Conservation (phyloP, 2,797 vertebrate species). For the Sebastes dallii region DNA sequence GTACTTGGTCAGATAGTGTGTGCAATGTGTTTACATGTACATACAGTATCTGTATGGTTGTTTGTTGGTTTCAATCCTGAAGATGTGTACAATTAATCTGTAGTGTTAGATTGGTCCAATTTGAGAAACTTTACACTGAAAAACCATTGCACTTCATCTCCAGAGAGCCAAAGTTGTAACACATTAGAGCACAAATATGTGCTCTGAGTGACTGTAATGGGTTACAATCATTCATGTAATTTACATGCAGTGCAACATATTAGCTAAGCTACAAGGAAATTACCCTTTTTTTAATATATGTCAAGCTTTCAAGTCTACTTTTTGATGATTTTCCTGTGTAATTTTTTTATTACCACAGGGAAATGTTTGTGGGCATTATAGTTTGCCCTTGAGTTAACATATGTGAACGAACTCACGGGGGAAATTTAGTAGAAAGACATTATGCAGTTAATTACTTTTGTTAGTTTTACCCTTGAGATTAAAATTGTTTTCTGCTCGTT, state of each 20-base stretch:
- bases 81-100: not conserved
- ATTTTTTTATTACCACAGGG: not conserved
- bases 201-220: not conserved
- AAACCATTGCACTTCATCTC: not conserved
- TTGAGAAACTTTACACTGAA: not conserved
- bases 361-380: not conserved
- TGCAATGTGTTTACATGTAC: not conserved
- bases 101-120: not conserved
- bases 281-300: not conserved
- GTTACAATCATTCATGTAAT: not conserved
- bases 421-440: slow-evolving; percentile 32
- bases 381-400: slow-evolving; percentile 13
- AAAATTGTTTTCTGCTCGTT: slow-evolving; percentile 5
- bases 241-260: not conserved
- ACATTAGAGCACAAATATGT: not conserved
- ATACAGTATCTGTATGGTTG: not conserved
- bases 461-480: slow-evolving; percentile 19
- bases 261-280: not conserved
- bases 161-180: not conserved
- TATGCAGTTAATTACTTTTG: slow-evolving; percentile 13
- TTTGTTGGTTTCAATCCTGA: not conserved
- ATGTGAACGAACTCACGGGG: not conserved
- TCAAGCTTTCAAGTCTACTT: not conserved
- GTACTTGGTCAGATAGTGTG: slow-evolving; percentile 2
- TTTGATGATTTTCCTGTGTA: not conserved